These are phyloP conservation scores for Scortum barcoo DNA, from an alignment of 2,113 vertebrate genomes.

Conservation along the genomic window DNA sequence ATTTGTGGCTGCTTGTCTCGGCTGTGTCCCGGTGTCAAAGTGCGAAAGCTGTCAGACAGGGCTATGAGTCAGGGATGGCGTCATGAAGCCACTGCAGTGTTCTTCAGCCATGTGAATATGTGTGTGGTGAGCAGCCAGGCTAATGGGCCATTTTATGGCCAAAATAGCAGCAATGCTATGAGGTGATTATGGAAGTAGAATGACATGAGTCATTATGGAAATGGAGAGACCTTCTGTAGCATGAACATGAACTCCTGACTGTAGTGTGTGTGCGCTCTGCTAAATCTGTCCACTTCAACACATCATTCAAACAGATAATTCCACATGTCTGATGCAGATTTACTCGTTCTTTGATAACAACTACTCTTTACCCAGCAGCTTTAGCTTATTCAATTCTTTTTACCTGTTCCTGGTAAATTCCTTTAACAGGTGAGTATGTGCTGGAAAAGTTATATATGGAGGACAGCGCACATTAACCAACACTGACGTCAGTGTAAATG, in stretches of 20 bases:
- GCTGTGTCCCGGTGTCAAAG: conserved; percentile 52
- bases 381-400: background rate
- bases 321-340: background rate
- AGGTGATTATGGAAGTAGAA: conserved; percentile 28
- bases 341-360: background rate
- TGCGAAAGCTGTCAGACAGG: conserved; percentile 52
- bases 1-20: conserved; percentile 51
- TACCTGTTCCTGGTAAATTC: background rate
- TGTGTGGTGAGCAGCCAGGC: conserved; percentile 26
- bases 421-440: background rate
- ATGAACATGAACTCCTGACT: background rate
- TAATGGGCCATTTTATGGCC: conserved; percentile 65
- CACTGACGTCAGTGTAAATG: background rate
- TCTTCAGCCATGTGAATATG: conserved; percentile 30
- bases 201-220: conserved; percentile 16
- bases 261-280: background rate
- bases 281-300: background rate
- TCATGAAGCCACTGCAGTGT: conserved; percentile 57
- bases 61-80: conserved; percentile 64
- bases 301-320: background rate
- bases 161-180: conserved; percentile 20
- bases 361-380: background rate
- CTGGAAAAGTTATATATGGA: background rate
- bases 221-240: conserved; percentile 1
- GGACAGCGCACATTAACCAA: background rate